Evolutionary conservation across 2,113 vertebrate species (phyloP).

Genomic region (Gambusia holbrooki): DNA sequence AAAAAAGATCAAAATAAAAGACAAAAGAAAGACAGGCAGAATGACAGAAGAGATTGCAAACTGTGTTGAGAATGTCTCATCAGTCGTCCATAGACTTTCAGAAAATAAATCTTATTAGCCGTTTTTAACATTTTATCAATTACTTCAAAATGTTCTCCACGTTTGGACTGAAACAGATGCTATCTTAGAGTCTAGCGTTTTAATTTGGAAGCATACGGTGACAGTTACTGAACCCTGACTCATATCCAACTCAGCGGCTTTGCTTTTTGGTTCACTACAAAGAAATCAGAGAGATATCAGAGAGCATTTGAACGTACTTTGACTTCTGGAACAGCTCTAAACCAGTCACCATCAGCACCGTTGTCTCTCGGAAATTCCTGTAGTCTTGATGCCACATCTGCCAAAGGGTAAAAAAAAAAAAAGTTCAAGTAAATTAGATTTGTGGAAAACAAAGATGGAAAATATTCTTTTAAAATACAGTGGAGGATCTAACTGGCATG

Average conservation of each 20-base stretch:
- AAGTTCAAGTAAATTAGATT: neutral
- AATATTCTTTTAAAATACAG: no score
- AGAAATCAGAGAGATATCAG: neutral
- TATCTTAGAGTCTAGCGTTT: no score
- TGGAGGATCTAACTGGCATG: no score
- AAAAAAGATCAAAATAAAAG: no score
- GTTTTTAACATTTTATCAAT: neutral
- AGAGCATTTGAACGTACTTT: constrained; percentile 78
- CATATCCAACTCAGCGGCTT: neutral
- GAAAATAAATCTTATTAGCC: neutral
- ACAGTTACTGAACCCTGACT: neutral
- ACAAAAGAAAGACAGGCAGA: no score
- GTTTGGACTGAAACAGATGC: neutral
- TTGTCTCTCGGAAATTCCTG: constrained; percentile 91
- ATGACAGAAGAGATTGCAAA: no score
- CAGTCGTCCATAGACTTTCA: no score
- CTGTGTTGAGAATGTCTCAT: neutral
- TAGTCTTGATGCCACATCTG: constrained; percentile 97
- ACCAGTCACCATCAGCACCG: constrained; percentile 92
- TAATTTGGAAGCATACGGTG: no score
- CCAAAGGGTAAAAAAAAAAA: constrained; percentile 11
- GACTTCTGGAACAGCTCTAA: constrained; percentile 94
- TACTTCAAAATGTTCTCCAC: neutral
- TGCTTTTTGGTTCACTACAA: neutral
- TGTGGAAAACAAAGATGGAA: neutral